A percentile compares a stretch with the other conserved stretches of the same genome.
Conservation (phyloP, 2,888 invertebrate genomes). For the Patella caerulea region DNA sequence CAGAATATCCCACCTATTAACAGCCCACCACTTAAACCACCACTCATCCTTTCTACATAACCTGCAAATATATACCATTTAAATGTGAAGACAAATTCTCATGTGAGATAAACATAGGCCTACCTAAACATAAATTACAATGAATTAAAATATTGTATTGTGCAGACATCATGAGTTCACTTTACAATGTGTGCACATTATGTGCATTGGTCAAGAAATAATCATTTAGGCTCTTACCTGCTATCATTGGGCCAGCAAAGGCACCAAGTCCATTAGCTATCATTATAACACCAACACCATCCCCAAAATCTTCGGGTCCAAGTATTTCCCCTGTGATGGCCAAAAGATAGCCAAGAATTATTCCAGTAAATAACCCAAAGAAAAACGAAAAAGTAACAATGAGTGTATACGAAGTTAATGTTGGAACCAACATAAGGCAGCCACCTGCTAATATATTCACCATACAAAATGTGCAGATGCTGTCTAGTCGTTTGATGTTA, state of each 20-base stretch:
- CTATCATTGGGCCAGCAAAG: slow-evolving; percentile 47
- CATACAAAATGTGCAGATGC: slow-evolving; percentile 41
- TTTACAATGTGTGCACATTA: no score
- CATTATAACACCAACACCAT: slow-evolving; percentile 58
- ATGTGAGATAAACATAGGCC: no score
- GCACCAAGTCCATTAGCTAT: slow-evolving; percentile 55
- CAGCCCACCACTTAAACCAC: not conserved
- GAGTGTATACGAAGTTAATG: not conserved
- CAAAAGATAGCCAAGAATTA: slow-evolving; percentile 50
- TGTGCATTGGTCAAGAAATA: not conserved
- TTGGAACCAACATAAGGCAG: slow-evolving; percentile 31
- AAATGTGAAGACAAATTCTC: no score
- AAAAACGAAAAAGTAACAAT: slow-evolving; percentile 24
- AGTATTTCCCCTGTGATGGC: slow-evolving; percentile 53
- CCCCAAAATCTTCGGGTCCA: slow-evolving; percentile 44
- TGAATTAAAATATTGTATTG: no score
- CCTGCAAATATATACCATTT: no score
- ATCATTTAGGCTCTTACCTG: slow-evolving; percentile 40
- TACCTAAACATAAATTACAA: no score
- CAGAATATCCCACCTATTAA: not conserved
- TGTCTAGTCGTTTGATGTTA: slow-evolving; percentile 42
- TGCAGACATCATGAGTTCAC: no score
- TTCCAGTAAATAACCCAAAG: slow-evolving; percentile 50
- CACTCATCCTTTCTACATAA: no score
- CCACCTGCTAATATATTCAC: slow-evolving; percentile 45